Evolutionary conservation across 2,888 invertebrate genomes (phyloP), one percentile per base, ranked within the genome.

Genomic region (Leptopterna dolabrata): DNA sequence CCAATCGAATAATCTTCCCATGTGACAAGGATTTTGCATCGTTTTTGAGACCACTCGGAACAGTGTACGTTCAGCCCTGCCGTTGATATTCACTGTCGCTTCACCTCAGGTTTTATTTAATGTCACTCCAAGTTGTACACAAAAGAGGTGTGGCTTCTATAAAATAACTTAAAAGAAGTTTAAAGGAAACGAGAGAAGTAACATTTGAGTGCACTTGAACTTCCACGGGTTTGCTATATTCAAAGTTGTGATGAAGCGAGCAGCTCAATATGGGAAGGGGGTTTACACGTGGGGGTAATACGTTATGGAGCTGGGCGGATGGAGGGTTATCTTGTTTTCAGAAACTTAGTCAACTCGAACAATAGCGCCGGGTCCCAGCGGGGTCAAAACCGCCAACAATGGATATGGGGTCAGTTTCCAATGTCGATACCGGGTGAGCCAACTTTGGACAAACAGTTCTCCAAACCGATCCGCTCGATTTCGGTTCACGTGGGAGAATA

Each of bases 241-340:
- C 24, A 19, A 63, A 73, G 36, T 41, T 73, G 73, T 73, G 36
- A 1, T 73, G 16, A 73, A 73, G 41, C 36, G 36, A 41, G 73
- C n/a, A 73, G 36, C 73, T 30, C 73, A 41, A 73, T 73, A 73
- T 36, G 36, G 73, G 41, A 36, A 73, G 73, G 73, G 73, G 30
- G 19, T 55, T 16, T 36, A 73, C 30, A 36, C 41, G 73, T 45
- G 55, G 81, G 29, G 30, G 55, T 55, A 55, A 55, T 81, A 81
- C 51, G 81, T 81, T 81, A 83, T 70, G 83, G 71, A 70, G 63
- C 24, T 71, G 70, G 70, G 71, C 41, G 71, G 70, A 70, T 24
- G 83, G 63, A 83, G 63, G 83, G 83, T 83, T 83, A 83, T 83
- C 83, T 83, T 83, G 83, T 83, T 83, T 83, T 83, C 83, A 63